Conservation (phyloP, 2,113 vertebrate species). For the Nyctibius bracteatus region DNA sequence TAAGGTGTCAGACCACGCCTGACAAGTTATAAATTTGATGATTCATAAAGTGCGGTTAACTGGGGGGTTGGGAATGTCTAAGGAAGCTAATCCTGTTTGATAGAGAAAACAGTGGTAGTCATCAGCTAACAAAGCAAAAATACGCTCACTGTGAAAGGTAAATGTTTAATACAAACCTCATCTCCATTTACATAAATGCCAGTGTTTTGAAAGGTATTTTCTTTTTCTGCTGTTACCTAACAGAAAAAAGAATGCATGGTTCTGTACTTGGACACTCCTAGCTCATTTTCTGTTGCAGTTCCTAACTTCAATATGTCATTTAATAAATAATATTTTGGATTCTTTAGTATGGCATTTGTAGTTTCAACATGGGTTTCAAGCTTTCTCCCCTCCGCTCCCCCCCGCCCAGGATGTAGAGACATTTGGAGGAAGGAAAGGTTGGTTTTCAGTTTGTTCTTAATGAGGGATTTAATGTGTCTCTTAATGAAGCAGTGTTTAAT, state of each 20-base stretch:
- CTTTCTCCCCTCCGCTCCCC: not conserved
- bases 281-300: not conserved
- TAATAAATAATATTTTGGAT: not conserved
- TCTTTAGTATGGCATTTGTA: not conserved
- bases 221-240: not conserved
- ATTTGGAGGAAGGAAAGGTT: not conserved
- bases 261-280: not conserved
- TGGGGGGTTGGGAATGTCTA: not conserved
- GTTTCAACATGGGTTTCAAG: not conserved
- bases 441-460: not conserved
- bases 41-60: conserved; percentile 5
- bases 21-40: conserved; percentile 15
- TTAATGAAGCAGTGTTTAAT: not conserved
- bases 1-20: not conserved
- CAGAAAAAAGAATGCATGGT: not conserved
- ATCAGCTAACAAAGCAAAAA: not conserved
- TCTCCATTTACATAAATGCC: not conserved
- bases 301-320: not conserved
- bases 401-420: not conserved
- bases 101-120: not conserved
- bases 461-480: not conserved
- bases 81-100: conserved; percentile 1
- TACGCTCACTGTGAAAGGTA: not conserved
- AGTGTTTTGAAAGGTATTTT: not conserved
- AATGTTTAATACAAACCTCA: not conserved